These are phyloP conservation scores for Ceratoteleas bidentatus DNA, from an alignment of 1,140 invertebrate genomes.

Conservation along the genomic window DNA sequence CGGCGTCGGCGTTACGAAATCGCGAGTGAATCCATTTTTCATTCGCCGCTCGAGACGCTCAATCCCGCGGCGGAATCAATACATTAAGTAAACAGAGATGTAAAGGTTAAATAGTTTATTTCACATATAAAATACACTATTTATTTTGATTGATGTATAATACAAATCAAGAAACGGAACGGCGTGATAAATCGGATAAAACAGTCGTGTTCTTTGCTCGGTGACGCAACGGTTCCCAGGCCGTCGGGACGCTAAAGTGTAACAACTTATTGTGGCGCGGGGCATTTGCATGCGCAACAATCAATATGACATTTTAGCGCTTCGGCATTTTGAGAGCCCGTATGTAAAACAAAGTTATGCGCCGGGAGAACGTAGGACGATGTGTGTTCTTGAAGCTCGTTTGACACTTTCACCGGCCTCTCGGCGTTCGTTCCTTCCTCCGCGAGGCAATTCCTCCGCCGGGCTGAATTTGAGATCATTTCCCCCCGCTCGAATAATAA, in stretches of 20 bases:
- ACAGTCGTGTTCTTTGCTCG: conserved; percentile 58
- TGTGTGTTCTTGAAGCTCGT: conserved; percentile 61
- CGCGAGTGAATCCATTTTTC: not conserved
- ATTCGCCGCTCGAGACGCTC: no score
- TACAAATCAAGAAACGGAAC: conserved; percentile 63
- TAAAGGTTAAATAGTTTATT: conserved; percentile 67
- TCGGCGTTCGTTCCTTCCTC: conserved; percentile 57
- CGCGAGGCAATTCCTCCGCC: conserved; percentile 45
- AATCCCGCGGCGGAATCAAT: not conserved
- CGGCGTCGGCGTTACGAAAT: not conserved
- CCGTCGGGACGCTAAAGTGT: conserved; percentile 55
- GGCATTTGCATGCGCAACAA: conserved; percentile 60
- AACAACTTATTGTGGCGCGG: conserved; percentile 59
- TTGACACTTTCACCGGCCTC: conserved; percentile 65
- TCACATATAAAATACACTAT: conserved; percentile 67
- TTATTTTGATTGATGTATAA: conserved; percentile 64
- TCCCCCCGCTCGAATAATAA: conserved; percentile 16
- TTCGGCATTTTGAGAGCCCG: conserved; percentile 62
- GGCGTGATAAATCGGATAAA: conserved; percentile 58
- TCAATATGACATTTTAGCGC: conserved; percentile 67
- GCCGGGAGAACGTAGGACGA: conserved; percentile 62
- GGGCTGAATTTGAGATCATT: conserved; percentile 53
- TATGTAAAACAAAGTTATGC: conserved; percentile 64
- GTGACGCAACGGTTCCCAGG: conserved; percentile 55
- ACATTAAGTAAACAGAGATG: conserved; percentile 36